Conservation (phyloP, 2,797 vertebrate species). For the Semotilus atromaculatus region DNA sequence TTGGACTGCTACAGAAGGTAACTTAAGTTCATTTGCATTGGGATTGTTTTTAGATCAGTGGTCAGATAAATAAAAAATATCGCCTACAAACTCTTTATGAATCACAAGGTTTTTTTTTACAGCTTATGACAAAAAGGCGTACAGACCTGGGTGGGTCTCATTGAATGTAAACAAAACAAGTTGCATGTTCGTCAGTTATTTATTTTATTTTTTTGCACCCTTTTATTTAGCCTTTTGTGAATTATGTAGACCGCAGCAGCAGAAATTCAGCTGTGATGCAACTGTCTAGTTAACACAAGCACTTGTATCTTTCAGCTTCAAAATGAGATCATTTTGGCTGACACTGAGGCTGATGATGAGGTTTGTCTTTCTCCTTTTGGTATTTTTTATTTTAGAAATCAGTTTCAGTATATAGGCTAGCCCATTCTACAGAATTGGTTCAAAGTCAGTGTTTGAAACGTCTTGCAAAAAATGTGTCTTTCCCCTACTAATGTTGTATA, state of each 20-base stretch:
- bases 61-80: not conserved
- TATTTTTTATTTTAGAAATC: not conserved
- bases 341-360: constrained; percentile 69
- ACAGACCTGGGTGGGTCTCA: not conserved
- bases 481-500: too few species aligned
- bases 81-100: not conserved
- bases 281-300: not conserved
- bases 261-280: not conserved
- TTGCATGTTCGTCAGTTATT: not conserved
- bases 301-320: constrained; percentile 75
- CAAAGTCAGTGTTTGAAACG: too few species aligned
- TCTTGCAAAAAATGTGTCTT: too few species aligned
- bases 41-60: not conserved
- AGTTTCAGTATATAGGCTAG: not conserved
- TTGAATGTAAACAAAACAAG: not conserved
- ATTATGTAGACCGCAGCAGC: not conserved
- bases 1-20: constrained; percentile 57
- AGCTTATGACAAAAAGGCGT: not conserved
- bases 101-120: too few species aligned
- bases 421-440: too few species aligned
- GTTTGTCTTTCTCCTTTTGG: constrained; percentile 57
- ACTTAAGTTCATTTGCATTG: not conserved
- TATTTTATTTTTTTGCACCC: not conserved
- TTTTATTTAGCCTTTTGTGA: not conserved
- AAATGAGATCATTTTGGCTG: constrained; percentile 72